Percentiles rank a stretch among this genome's conserved stretches.
These are phyloP conservation scores for Cheilosia vernalis DNA, from an alignment of 2,888 invertebrate species.

Conservation along the genomic window DNA sequence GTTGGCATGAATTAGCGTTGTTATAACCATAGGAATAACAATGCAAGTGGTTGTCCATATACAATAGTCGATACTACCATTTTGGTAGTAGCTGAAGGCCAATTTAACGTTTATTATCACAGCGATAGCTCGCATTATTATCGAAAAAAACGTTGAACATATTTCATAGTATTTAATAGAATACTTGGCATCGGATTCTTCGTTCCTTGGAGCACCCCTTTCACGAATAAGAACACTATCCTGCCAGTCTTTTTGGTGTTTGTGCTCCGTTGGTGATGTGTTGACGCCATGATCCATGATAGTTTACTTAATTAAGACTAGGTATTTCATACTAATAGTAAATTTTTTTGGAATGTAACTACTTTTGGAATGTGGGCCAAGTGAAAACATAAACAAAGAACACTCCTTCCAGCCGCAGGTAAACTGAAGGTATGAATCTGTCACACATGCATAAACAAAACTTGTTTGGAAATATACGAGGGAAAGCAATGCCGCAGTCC, in stretches of 20 bases:
- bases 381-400: constrained; percentile 55
- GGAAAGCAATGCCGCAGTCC: background rate
- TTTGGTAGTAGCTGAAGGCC: constrained; percentile 77
- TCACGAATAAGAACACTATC: constrained; percentile 55
- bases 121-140: constrained; percentile 77
- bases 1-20: constrained; percentile 78
- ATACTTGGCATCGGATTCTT: constrained; percentile 46
- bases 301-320: background rate
- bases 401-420: background rate
- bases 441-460: constrained; percentile 23
- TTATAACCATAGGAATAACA: constrained; percentile 78
- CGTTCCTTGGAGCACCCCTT: constrained; percentile 20
- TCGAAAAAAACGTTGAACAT: constrained; percentile 77
- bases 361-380: constrained; percentile 22
- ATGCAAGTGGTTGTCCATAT: constrained; percentile 79
- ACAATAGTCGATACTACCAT: constrained; percentile 78
- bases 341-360: background rate
- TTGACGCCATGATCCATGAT: constrained; percentile 55
- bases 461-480: constrained; percentile 5
- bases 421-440: background rate
- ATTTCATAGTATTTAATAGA: constrained; percentile 77
- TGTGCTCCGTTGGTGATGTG: constrained; percentile 19
- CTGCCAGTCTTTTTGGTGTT: constrained; percentile 55
- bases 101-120: constrained; percentile 78
- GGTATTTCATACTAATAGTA: constrained; percentile 34